A percentile compares a stretch with the other conserved stretches of the same genome.
phyloP scores from a whole-genome alignment of 2,113 vertebrate genomes.

The Phrynosoma platyrhinos region DNA sequence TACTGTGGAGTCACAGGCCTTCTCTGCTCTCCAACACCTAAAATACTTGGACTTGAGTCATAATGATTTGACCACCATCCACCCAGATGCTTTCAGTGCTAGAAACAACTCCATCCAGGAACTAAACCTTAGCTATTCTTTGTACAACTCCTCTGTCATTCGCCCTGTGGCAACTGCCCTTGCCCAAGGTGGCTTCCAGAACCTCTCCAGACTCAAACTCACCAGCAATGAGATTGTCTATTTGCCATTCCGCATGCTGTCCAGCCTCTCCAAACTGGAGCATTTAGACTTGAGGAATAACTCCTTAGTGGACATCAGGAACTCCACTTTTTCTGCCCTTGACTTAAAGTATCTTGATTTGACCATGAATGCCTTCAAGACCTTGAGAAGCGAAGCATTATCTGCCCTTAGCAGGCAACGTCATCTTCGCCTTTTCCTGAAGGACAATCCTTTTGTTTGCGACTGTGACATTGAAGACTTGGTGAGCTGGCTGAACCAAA shows the following conservation, averaged over 20 bases:
- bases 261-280: conserved; percentile 58
- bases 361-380: conserved; percentile 71
- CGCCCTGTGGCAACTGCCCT: conserved; percentile 71
- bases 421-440: conserved; percentile 70
- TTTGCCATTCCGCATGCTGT: conserved; percentile 68
- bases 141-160: conserved; percentile 76
- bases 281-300: conserved; percentile 79
- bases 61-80: conserved; percentile 77
- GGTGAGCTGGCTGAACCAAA: conserved; percentile 76
- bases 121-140: conserved; percentile 78
- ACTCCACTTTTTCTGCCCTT: conserved; percentile 77
- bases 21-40: conserved; percentile 74
- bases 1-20: conserved; percentile 74
- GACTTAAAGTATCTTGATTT: conserved; percentile 77
- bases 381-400: conserved; percentile 67
- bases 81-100: conserved; percentile 78
- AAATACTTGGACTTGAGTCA: conserved; percentile 77
- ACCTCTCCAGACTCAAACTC: conserved; percentile 74
- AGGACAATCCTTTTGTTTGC: conserved; percentile 79
- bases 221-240: conserved; percentile 67
- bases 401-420: conserved; percentile 70
- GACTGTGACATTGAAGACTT: conserved; percentile 75
- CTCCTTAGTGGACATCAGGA: conserved; percentile 75
- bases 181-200: conserved; percentile 61
- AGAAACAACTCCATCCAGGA: conserved; percentile 78